Conservation (phyloP, 2,888 invertebrate genomes). For the Pollenia amentaria region DNA sequence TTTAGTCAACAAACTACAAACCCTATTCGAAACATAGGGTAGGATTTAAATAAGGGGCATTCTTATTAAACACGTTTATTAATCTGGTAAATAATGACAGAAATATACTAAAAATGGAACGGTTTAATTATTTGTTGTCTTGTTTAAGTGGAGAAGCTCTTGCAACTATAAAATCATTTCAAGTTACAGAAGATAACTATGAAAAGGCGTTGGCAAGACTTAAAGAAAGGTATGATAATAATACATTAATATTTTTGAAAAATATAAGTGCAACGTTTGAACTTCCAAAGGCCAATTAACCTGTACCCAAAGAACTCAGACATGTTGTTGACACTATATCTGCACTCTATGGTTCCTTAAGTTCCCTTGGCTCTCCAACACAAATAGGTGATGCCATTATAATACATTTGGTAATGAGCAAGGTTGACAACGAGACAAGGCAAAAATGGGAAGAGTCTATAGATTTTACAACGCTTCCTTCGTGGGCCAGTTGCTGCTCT, state of each 20-base stretch:
- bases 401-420: conserved; percentile 58
- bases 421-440: conserved; percentile 54
- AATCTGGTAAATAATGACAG: conserved; percentile 38
- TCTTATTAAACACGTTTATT: conserved; percentile 14
- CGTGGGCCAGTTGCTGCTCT: conserved; percentile 46
- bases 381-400: conserved; percentile 63
- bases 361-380: conserved; percentile 52
- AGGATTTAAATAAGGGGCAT: no score
- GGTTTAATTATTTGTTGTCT: conserved; percentile 27
- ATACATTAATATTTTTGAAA: conserved; percentile 35
- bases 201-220: conserved; percentile 49
- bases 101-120: background rate
- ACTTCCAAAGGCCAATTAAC: conserved; percentile 36
- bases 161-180: conserved; percentile 50
- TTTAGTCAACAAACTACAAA: no score
- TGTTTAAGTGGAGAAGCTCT: conserved; percentile 51
- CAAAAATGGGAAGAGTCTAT: conserved; percentile 53
- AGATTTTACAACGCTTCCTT: conserved; percentile 47
- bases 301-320: conserved; percentile 40
- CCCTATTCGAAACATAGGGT: no score
- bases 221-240: conserved; percentile 56
- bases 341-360: conserved; percentile 56
- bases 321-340: conserved; percentile 59
- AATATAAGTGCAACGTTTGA: conserved; percentile 57
- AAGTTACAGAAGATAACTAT: conserved; percentile 47